A percentile compares a stretch with the other conserved stretches of the same genome.
These are phyloP conservation scores for Lota lota DNA, from an alignment of 2,113 vertebrate species.

Conservation along the genomic window DNA sequence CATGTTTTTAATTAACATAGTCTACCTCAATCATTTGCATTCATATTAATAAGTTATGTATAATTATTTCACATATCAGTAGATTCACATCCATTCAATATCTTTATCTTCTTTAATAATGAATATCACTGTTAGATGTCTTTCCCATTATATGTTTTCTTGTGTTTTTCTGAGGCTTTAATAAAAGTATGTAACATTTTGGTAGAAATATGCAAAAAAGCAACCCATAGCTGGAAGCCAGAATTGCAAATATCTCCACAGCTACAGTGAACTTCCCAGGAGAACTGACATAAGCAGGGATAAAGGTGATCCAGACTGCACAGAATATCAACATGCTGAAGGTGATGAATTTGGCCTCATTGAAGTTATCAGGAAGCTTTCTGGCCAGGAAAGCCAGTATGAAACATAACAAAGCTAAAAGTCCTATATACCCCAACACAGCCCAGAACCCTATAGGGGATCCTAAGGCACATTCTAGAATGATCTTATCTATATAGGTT, in stretches of 20 bases:
- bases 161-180: conserved; percentile 67
- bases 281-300: conserved; percentile 75
- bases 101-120: conserved; percentile 2
- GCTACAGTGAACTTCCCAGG: conserved; percentile 72
- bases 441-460: conserved; percentile 65
- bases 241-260: conserved; percentile 75
- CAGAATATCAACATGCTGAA: conserved; percentile 79
- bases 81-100: background rate
- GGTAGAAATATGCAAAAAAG: conserved; percentile 71
- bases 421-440: conserved; percentile 71
- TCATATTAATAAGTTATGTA: background rate
- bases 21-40: background rate
- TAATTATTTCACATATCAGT: background rate
- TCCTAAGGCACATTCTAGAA: conserved; percentile 66
- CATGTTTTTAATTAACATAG: background rate
- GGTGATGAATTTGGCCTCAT: conserved; percentile 75
- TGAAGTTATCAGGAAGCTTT: conserved; percentile 74
- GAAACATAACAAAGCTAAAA: conserved; percentile 66
- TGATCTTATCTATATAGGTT: conserved; percentile 56
- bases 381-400: conserved; percentile 69
- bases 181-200: conserved; percentile 71
- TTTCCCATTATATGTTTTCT: conserved; percentile 69
- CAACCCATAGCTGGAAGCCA: conserved; percentile 69
- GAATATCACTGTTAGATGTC: conserved; percentile 28
- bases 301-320: conserved; percentile 74